Percentiles rank a stretch among this genome's conserved stretches.
phyloP scores from a whole-genome alignment of 2,797 vertebrate genomes.

The Syngnathus rostellatus region DNA sequence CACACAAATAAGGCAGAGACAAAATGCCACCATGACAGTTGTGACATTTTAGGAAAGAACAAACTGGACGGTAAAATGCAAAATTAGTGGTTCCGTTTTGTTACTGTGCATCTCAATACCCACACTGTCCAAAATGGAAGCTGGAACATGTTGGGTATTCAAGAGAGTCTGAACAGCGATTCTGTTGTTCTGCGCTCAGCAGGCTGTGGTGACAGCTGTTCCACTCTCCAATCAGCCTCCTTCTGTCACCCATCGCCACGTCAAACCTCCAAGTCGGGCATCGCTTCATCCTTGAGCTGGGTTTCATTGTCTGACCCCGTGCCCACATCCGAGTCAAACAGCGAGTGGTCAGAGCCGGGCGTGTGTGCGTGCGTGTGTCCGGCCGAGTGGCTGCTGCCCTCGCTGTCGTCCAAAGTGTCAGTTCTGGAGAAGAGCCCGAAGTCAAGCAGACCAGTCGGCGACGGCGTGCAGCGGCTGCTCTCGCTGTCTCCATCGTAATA shows the following conservation, averaged over 20 bases:
- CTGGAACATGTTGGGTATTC: conserved; percentile 15
- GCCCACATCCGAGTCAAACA: conserved; percentile 91
- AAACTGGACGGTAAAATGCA: conserved; percentile 30
- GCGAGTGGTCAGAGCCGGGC: conserved; percentile 80
- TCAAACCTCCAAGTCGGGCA: conserved; percentile 58
- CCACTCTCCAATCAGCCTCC: conserved; percentile 17
- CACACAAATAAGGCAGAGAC: conserved; percentile 65
- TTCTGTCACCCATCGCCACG: conserved; percentile 12
- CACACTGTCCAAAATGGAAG: conserved; percentile 27
- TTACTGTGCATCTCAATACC: conserved; percentile 45
- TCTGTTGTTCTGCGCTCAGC: conserved; percentile 13
- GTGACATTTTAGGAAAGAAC: conserved; percentile 32
- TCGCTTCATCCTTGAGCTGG: conserved; percentile 69
- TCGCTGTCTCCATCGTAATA: conserved; percentile 83
- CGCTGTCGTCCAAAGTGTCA: conserved; percentile 89
- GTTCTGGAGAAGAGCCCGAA: conserved; percentile 91
- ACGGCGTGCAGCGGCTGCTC: conserved; percentile 64
- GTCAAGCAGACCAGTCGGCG: conserved; percentile 74
- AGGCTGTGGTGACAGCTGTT: conserved; percentile 11
- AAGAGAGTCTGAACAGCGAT: conserved; percentile 11
- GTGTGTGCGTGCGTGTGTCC: conserved; percentile 34
- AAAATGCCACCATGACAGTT: conserved; percentile 39
- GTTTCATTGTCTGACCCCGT: conserved; percentile 82
- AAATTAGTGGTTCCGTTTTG: conserved; percentile 32
- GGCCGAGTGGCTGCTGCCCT: conserved; percentile 66